Evolutionary conservation across 2,113 vertebrate species (phyloP).

Genomic region (Erythrocercus mccallii): DNA sequence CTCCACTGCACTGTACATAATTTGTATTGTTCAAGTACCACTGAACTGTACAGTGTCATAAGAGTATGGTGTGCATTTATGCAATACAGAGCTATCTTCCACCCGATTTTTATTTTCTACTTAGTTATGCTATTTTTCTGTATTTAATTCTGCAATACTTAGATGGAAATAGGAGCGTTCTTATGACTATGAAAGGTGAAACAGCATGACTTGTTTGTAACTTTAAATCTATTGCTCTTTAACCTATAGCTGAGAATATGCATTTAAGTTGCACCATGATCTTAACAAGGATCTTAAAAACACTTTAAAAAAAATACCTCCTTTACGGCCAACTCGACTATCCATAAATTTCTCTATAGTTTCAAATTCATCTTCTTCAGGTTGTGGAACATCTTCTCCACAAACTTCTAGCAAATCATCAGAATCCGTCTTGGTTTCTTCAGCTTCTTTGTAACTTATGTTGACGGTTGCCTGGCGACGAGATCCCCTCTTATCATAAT

Average conservation of each 20-base stretch:
- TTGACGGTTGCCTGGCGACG: constrained; percentile 96
- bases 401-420: constrained; percentile 94
- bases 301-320: constrained; percentile 74
- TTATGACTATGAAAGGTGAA: not conserved
- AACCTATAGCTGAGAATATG: not conserved
- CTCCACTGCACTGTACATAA: not conserved
- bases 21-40: not conserved
- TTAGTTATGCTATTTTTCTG: not conserved
- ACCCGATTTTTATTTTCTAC: not conserved
- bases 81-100: not conserved
- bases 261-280: not conserved
- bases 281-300: not conserved
- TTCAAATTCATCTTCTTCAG: constrained; percentile 98
- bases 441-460: constrained; percentile 96
- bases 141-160: not conserved
- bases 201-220: not conserved
- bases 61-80: not conserved
- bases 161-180: not conserved
- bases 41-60: not conserved
- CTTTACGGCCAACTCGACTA: constrained; percentile 86
- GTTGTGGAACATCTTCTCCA: constrained; percentile 92
- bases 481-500: constrained; percentile 87
- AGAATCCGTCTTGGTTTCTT: constrained; percentile 96
- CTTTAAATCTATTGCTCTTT: not conserved
- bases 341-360: constrained; percentile 97